A percentile compares a stretch with the other conserved stretches of the same genome.
Evolutionary conservation across 2,113 vertebrate genomes (phyloP).

Genomic region (Tetrax tetrax): DNA sequence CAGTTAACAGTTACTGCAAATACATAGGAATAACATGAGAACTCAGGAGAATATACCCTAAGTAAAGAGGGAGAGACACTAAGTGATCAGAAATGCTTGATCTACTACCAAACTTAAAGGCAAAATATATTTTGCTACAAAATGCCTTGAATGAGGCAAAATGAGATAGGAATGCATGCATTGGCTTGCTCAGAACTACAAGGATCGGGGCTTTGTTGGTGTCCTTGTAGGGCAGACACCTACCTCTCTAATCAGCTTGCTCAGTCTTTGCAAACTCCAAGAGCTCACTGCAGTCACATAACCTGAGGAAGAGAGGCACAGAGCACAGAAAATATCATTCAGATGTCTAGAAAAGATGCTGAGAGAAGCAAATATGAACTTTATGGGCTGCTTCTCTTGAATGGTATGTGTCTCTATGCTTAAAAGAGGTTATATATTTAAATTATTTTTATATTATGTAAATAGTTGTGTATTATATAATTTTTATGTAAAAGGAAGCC

Average conservation of each 20-base stretch:
- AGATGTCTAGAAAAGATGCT: neutral
- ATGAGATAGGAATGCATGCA: neutral
- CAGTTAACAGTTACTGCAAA: neutral
- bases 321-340: neutral
- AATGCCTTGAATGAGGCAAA: neutral
- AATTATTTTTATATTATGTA: neutral
- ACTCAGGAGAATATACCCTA: neutral
- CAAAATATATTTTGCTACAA: slow-evolving; percentile 13
- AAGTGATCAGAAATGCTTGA: neutral
- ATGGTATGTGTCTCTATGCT: neutral
- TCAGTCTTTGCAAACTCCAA: neutral
- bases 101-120: neutral
- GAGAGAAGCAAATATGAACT: neutral
- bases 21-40: neutral
- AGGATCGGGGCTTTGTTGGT: neutral
- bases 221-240: neutral
- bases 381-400: neutral
- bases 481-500: neutral
- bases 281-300: neutral
- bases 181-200: neutral
- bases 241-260: neutral
- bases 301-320: neutral
- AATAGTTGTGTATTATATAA: neutral
- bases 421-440: neutral
- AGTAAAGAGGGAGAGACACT: neutral